Percentiles rank a stretch among this genome's conserved stretches.
phyloP scores from a whole-genome alignment of 2,888 invertebrate species.

The Pandemis corylana region DNA sequence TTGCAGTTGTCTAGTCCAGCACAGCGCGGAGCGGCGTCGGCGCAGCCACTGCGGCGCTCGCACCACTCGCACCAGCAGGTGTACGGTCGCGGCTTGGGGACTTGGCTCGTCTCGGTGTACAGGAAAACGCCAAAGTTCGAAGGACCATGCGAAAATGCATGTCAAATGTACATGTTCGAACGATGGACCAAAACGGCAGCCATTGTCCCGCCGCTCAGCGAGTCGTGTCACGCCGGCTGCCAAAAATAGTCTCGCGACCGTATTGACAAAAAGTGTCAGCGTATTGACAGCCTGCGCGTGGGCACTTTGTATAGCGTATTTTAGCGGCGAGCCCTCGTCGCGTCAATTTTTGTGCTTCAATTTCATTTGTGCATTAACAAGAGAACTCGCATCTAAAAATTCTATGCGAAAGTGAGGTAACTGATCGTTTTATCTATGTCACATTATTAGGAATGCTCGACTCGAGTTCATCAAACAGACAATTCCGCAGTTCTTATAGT shows the following conservation, averaged over 20 bases:
- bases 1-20: constrained; percentile 14
- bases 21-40: constrained; percentile 2
- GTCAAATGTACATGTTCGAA: not conserved
- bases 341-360: constrained; percentile 39
- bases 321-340: constrained; percentile 38
- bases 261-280: not conserved
- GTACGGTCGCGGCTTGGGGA: not conserved
- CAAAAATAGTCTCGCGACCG: not conserved
- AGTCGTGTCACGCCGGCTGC: constrained; percentile 8
- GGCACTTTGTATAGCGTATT: constrained; percentile 35
- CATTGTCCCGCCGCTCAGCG: not conserved
- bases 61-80: not conserved
- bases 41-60: not conserved
- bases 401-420: constrained; percentile 38
- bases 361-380: constrained; percentile 38
- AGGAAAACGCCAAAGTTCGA: not conserved
- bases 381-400: constrained; percentile 41
- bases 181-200: not conserved
- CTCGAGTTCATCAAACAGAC: constrained; percentile 19
- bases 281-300: constrained; percentile 14
- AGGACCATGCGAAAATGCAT: not conserved
- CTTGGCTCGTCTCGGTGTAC: not conserved
- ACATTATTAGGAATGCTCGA: constrained; percentile 36
- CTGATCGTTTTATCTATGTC: constrained; percentile 23
- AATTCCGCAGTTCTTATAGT: constrained; percentile 35